phyloP scores from a whole-genome alignment of 2,888 invertebrate species.

The Oxytorus armatus region DNA sequence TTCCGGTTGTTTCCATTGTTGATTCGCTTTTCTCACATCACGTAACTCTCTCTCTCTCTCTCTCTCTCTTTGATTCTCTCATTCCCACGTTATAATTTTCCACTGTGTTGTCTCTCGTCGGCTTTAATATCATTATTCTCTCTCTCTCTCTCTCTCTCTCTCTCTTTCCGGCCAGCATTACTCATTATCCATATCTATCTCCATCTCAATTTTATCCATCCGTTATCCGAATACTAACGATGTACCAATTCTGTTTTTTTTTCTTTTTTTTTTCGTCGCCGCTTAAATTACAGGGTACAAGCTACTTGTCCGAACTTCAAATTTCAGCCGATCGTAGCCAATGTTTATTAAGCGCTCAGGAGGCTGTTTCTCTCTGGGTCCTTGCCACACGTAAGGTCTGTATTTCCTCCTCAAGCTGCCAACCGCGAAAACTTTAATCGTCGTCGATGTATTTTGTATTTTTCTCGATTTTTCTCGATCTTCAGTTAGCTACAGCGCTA shows the following conservation, averaged over 20 bases:
- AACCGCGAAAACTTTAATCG: constrained; percentile 73
- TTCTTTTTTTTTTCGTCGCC: constrained; percentile 77
- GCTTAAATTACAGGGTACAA: constrained; percentile 88
- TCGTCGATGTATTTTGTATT: constrained; percentile 64
- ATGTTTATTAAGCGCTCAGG: constrained; percentile 96
- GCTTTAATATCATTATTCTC: constrained; percentile 14
- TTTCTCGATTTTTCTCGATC: constrained; percentile 31
- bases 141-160: constrained; percentile 23
- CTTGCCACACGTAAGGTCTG: constrained; percentile 97
- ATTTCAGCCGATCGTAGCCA: constrained; percentile 85
- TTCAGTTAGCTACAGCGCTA: constrained; percentile 8
- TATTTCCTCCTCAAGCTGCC: constrained; percentile 78
- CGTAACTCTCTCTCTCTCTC: constrained; percentile 50
- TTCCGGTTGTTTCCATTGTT: constrained; percentile 51
- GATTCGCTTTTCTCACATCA: constrained; percentile 60
- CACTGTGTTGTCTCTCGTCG: constrained; percentile 45
- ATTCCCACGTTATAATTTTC: constrained; percentile 34
- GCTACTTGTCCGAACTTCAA: constrained; percentile 88
- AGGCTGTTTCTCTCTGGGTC: constrained; percentile 97
- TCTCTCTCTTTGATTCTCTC: constrained; percentile 14
- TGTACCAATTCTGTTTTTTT: constrained; percentile 76
- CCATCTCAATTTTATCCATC: constrained; percentile 36
- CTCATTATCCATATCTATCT: constrained; percentile 33
- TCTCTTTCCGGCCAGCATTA: constrained; percentile 13
- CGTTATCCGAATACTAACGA: constrained; percentile 72